Percentiles rank a stretch among this genome's conserved stretches.
These are phyloP conservation scores for Celastrina argiolus DNA, from an alignment of 2,888 invertebrate species.

Conservation along the genomic window DNA sequence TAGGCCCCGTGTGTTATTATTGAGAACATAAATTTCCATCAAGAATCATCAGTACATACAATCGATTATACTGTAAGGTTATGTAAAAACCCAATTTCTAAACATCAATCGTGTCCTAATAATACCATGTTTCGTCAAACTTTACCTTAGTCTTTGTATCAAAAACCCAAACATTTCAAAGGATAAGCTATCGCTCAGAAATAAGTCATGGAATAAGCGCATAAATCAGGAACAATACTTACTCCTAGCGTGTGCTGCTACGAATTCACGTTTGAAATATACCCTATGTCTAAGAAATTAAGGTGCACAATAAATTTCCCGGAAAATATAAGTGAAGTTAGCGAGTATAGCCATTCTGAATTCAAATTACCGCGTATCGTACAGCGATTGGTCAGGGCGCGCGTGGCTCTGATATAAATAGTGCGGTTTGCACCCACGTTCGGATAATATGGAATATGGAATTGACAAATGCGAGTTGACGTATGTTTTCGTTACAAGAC, in stretches of 20 bases:
- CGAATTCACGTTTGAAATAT: slow-evolving; percentile 24
- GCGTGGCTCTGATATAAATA: slow-evolving; percentile 71
- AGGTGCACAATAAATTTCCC: slow-evolving; percentile 22
- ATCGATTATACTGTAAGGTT: no score
- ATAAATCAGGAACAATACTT: slow-evolving; percentile 70
- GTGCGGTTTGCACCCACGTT: slow-evolving; percentile 61
- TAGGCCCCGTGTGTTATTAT: no score
- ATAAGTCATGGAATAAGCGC: slow-evolving; percentile 73
- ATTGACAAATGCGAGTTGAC: slow-evolving; percentile 43
- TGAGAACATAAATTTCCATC: no score
- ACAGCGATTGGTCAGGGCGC: slow-evolving; percentile 72
- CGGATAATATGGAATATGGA: slow-evolving; percentile 56
- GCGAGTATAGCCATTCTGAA: slow-evolving; percentile 59
- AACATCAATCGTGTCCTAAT: no score
- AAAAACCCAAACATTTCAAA: slow-evolving; percentile 29
- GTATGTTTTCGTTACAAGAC: slow-evolving; percentile 24
- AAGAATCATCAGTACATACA: no score
- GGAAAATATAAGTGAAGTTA: slow-evolving; percentile 42
- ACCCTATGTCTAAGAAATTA: slow-evolving; percentile 30
- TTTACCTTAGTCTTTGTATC: not conserved
- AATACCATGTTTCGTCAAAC: not conserved
- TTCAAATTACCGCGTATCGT: slow-evolving; percentile 71
- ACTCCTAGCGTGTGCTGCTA: slow-evolving; percentile 37
- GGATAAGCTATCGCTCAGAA: slow-evolving; percentile 44
- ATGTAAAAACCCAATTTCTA: no score